Percentiles rank a stretch among this genome's conserved stretches.
Conservation (phyloP, 1,140 invertebrate species). For the Drosophila lacteicornis region DNA sequence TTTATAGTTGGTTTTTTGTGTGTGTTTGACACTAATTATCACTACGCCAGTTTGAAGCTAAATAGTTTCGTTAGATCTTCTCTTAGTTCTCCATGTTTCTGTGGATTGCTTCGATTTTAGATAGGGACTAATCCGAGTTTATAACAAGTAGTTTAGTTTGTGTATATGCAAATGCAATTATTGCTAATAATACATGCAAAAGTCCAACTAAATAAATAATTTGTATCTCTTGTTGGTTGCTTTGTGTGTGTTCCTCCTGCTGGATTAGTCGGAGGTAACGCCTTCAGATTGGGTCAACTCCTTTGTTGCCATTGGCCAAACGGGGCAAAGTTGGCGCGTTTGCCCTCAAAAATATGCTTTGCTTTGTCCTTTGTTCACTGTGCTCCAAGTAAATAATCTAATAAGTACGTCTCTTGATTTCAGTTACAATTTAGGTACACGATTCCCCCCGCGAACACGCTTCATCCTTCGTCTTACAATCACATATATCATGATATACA, state of each 20-base stretch:
- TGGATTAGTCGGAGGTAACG: slow-evolving; percentile 20
- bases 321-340: slow-evolving; percentile 10
- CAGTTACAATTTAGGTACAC: slow-evolving; percentile 72
- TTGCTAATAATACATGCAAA: slow-evolving; percentile 78
- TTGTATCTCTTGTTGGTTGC: slow-evolving; percentile 29
- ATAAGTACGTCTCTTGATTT: slow-evolving; percentile 55
- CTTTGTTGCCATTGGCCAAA: not conserved
- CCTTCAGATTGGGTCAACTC: slow-evolving; percentile 20
- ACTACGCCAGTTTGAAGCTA: slow-evolving; percentile 80
- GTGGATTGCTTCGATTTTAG: slow-evolving; percentile 62
- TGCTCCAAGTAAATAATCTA: slow-evolving; percentile 20
- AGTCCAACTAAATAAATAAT: slow-evolving; percentile 56
- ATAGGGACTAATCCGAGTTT: slow-evolving; percentile 64
- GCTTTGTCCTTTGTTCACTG: not conserved
- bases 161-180: slow-evolving; percentile 69
- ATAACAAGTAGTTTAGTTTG: slow-evolving; percentile 42
- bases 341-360: slow-evolving; percentile 45
- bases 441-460: slow-evolving; percentile 40
- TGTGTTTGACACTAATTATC: slow-evolving; percentile 83
- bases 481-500: slow-evolving; percentile 35
- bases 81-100: slow-evolving; percentile 35
- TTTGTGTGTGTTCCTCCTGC: slow-evolving; percentile 8
- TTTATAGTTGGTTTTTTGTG: slow-evolving; percentile 55
- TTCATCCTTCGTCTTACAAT: slow-evolving; percentile 33
- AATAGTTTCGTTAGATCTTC: slow-evolving; percentile 51